Evolutionary conservation across 2,888 invertebrate species (phyloP).

Genomic region (Allophyes oxyacanthae): DNA sequence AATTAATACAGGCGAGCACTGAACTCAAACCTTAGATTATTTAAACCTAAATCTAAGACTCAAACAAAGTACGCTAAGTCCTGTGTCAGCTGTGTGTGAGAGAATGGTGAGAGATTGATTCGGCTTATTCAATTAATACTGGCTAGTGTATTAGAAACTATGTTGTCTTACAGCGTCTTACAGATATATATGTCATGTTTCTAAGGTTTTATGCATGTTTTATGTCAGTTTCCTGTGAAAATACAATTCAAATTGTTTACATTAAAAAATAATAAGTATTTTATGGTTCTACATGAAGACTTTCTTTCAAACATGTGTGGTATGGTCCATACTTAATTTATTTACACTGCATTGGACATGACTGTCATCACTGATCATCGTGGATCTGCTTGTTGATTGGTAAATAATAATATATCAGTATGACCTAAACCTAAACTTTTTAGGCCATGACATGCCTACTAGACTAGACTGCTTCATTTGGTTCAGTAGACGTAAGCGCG

Average conservation of each 20-base stretch:
- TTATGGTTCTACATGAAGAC: background rate
- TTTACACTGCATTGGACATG: background rate
- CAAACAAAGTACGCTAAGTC: too few relatives aligned
- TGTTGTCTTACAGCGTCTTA: background rate
- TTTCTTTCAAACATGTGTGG: conserved; percentile 18
- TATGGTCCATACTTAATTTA: background rate
- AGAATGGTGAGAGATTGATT: too few relatives aligned
- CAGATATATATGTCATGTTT: conserved; percentile 2
- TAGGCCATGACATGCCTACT: too few relatives aligned
- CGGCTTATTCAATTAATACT: conserved; percentile 18
- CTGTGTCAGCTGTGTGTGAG: too few relatives aligned
- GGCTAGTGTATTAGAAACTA: conserved; percentile 13
- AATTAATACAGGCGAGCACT: too few relatives aligned
- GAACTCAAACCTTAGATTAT: too few relatives aligned
- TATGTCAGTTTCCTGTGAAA: conserved; percentile 4
- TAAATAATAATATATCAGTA: background rate
- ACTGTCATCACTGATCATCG: conserved; percentile 4
- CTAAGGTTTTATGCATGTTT: too few relatives aligned
- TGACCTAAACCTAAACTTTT: background rate
- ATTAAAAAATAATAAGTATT: background rate
- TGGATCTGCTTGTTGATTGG: conserved; percentile 25
- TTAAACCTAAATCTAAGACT: too few relatives aligned
- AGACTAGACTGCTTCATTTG: too few relatives aligned
- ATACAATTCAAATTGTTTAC: conserved; percentile 1
- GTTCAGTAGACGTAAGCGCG: too few relatives aligned